Evolutionary conservation across 2,888 invertebrate species (phyloP), one percentile per base, ranked within the genome.

Genomic region (Stramonita haemastoma): DNA sequence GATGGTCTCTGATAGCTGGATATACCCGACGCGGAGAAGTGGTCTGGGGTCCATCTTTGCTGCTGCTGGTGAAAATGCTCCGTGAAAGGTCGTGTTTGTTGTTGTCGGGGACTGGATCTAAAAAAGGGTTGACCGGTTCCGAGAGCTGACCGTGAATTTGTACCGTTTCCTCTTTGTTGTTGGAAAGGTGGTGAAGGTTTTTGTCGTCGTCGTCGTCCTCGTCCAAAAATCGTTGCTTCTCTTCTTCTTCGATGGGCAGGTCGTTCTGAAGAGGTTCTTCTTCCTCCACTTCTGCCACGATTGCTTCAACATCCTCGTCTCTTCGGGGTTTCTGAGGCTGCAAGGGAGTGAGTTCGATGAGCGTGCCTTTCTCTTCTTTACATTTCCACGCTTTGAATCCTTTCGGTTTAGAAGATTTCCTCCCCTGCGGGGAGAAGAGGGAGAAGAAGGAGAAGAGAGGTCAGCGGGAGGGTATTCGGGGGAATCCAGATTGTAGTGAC

Each of bases 321-420:
- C 83, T 34, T 56, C n/a, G 60, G 57, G 46, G n/a, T 34, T 86
- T 86, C 46, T 29, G 26, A 8, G 73, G 36, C 34, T 87, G 56
- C 34, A 87, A n/a, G 11, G 87, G 81, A 17, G 34, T 73, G 56
- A 89, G 84, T 17, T 84, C 34, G 89, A 85, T 89, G 26, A 89
- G 66, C 36, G 56, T 57, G n/a, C n/a, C 88, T 15, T n/a, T 36
- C 36, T 83, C 34, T 5, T 83, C 88, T n/a, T 57, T 22, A 15
- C 60, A 60, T 34, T 66, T 83, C 88, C 81, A 88, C 29, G 56
- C 56, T 57, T 36, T 83, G 36, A 83, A 66, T 34, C 60, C 88
- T 22, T 36, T 26, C n/a, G 77, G 19, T 32, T 73, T 70, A 8
- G n/a, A n/a, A 22, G 73, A 26, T 29, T 87, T 73, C 56, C 2